A percentile compares a stretch with the other conserved stretches of the same genome.
phyloP scores from a whole-genome alignment of 1,140 invertebrate genomes.

The Cydia strobilella region DNA sequence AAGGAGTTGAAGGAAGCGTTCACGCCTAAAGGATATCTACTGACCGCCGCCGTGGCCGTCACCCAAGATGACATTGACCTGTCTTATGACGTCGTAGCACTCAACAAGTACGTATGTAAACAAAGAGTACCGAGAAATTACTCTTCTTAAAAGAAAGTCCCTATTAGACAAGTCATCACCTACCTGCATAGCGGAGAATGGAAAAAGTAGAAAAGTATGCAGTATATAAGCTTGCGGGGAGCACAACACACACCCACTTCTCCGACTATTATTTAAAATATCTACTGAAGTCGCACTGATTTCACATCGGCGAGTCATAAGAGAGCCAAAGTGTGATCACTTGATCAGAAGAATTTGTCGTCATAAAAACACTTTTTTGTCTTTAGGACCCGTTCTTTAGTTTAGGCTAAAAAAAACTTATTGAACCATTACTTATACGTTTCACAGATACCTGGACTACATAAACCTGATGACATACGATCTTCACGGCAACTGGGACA shows the following conservation, averaged over 20 bases:
- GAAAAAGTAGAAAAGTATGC: not conserved
- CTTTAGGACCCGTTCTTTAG: too few species aligned
- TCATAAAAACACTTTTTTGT: too few species aligned
- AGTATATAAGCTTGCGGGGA: too few species aligned
- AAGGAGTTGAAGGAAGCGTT: slow-evolving; percentile 8
- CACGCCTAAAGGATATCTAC: not conserved
- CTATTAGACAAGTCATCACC: not conserved
- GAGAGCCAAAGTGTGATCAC: too few species aligned
- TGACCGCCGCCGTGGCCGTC: not conserved
- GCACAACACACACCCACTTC: too few species aligned
- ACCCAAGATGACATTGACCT: not conserved
- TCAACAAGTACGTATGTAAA: not conserved
- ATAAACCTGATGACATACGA: not conserved
- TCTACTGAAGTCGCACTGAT: too few species aligned
- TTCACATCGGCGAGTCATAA: too few species aligned
- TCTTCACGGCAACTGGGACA: not conserved
- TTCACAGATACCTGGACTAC: not conserved
- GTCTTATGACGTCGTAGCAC: not conserved
- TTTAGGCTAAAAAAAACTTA: not conserved
- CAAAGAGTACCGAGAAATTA: not conserved
- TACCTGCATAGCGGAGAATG: too few species aligned
- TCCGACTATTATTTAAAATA: too few species aligned
- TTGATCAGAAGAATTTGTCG: too few species aligned
- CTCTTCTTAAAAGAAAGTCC: not conserved
- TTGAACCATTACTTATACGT: not conserved